A percentile compares a stretch with the other conserved stretches of the same genome.
Conservation (phyloP, 2,888 invertebrate species). For the Trilocha varians region DNA sequence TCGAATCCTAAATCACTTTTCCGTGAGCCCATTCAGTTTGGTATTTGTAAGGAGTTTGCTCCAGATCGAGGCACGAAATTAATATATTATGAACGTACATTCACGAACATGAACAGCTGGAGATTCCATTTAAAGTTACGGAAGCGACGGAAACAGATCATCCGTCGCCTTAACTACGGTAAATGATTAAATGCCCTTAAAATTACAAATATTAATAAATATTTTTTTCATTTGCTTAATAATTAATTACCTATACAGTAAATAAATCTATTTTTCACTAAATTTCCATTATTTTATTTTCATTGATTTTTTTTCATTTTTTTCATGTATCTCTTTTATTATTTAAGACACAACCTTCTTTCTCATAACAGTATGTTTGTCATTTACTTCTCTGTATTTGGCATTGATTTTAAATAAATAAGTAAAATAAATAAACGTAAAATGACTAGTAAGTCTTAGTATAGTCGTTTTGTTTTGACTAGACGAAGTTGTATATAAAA, state of each 20-base stretch:
- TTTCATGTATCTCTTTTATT: constrained; percentile 53
- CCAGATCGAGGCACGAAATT: too few relatives aligned
- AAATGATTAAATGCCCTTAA: constrained; percentile 61
- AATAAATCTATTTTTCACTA: constrained; percentile 65
- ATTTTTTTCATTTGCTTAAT: constrained; percentile 65
- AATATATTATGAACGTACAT: too few relatives aligned
- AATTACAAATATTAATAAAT: constrained; percentile 57
- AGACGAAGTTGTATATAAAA: constrained; percentile 29
- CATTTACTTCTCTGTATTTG: constrained; percentile 50
- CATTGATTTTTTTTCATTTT: constrained; percentile 30
- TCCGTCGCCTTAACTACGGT: constrained; percentile 47
- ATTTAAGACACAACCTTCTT: constrained; percentile 67
- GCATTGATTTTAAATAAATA: constrained; percentile 44
- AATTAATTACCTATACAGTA: constrained; percentile 28
- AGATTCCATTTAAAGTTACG: too few relatives aligned
- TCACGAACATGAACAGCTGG: too few relatives aligned
- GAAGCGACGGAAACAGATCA: constrained; percentile 13
- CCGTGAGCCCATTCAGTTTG: too few relatives aligned
- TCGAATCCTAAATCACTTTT: constrained; percentile 13
- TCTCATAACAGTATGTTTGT: constrained; percentile 56
- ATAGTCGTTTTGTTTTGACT: constrained; percentile 17
- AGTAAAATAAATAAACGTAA: constrained; percentile 27
- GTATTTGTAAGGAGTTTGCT: too few relatives aligned
- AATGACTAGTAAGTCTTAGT: constrained; percentile 19
- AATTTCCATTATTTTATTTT: constrained; percentile 46